Base-by-base conservation (phyloP, 2,888 invertebrate genomes). In the Herminia tarsipennalis region DNA sequence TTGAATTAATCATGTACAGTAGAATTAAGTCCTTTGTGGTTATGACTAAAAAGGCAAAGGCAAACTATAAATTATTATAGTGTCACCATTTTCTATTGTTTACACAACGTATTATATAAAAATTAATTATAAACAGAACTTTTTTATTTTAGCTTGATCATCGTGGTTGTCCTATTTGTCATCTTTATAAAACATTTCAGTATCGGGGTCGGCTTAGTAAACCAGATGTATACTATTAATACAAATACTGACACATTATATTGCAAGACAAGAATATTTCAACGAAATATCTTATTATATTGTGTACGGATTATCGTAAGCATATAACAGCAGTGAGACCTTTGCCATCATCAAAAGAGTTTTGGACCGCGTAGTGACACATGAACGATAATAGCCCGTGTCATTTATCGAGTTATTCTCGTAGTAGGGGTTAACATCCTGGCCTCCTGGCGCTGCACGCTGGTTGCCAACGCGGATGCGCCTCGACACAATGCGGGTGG, bases 391-490 rank as follows among this genome's bases (percentile, higher is more conserved):
- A 50, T 43, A 46, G 28, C 29, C 10, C 32, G 42, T 54, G 67
- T 60, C 57, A 64, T 67, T 64, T 66, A 57, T 36, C 39, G 57
- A 54, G 61, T 57, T 66, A 66, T 66, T 67, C 53, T 64, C 40
- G 65, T 64, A 58, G 68, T 66, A 66, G 55, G 50, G 61, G 65
- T 61, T 55, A 64, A 66, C 54, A 67, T 67, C 61, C 68, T 66
- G 52, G 51, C 33, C 47, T 47, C 39, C 50, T 56, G 39, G 43
- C 36, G 49, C 35, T 51, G 40, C 38, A 41, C 36, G 49, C 35
- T 51, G 40, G 56, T 56, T 75, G 81, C 78, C 81, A 82, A 83
- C 79, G 62, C 85, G 86, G 85, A 86, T 80, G 75, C 72, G 42
- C 52, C 58, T 42, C 40, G 40, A 36, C 30, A 50, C 59, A 58